Conservation (phyloP, 1,140 invertebrate species). For the Temnothorax nylanderi region DNA sequence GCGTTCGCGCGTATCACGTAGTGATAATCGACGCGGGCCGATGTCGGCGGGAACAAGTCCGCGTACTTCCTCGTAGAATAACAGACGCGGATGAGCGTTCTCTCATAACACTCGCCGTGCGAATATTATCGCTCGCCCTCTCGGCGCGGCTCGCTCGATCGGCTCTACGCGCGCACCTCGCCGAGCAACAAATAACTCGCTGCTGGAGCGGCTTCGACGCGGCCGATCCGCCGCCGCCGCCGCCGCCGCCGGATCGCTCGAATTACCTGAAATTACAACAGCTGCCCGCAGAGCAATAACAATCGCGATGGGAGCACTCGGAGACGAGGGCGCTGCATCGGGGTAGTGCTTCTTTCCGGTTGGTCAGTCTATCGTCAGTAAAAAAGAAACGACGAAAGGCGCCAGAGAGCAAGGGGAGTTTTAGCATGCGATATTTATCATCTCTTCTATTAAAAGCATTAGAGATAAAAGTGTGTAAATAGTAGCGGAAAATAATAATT, state of each 20-base stretch:
- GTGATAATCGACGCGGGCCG: conserved; percentile 52
- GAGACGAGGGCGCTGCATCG: conserved; percentile 38
- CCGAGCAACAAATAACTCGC: conserved; percentile 58
- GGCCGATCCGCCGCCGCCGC: conserved; percentile 27
- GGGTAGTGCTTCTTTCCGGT: conserved; percentile 36
- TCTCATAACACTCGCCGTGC: conserved; percentile 62
- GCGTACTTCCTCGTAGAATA: conserved; percentile 57
- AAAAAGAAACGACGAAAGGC: conserved; percentile 13
- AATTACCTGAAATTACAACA: conserved; percentile 62
- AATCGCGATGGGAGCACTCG: conserved; percentile 45
- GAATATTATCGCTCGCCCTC: conserved; percentile 61
- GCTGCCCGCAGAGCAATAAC: conserved; percentile 53
- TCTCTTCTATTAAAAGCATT: background rate
- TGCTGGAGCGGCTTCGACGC: conserved; percentile 32
- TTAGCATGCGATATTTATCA: conserved; percentile 1
- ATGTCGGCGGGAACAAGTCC: conserved; percentile 43
- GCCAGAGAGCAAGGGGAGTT: background rate
- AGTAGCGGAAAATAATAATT: background rate
- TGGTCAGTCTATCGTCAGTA: background rate
- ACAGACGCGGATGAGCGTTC: conserved; percentile 61
- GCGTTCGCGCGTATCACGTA: conserved; percentile 44
- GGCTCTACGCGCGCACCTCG: conserved; percentile 34
- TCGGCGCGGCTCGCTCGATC: conserved; percentile 35
- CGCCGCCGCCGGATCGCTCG: conserved; percentile 38
- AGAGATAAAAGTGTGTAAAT: background rate